Base-by-base conservation (phyloP, 2,113 vertebrate species). In the Urocynchramus pylzowi region DNA sequence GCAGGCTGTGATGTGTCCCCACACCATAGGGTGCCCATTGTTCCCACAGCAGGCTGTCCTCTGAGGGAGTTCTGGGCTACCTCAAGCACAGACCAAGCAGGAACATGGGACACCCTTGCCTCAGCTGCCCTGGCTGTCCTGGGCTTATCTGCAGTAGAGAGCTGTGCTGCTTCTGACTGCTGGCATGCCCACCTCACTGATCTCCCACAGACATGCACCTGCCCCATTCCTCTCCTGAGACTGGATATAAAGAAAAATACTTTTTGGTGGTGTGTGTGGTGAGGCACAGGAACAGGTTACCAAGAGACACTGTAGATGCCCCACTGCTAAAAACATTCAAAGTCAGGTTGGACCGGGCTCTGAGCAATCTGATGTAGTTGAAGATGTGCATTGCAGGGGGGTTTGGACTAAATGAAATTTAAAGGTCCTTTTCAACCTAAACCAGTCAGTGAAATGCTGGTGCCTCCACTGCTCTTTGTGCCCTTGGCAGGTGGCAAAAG, bases 1-100 rank as follows among this genome's bases (percentile, higher is more conserved):
- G 44, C 54, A 74, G 41, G 16, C 33, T 2, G 30, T 16, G 37
- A 42, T 60, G 37, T 60, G n/a, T 31, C 41, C 16, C 7, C 5
- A 39, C 7, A 52, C 11, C 16, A 15, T 0, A 7, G 22, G 6
- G 9, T 56, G 10, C 18, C 23, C 23, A 8, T 65, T 1, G 7
- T 67, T 82, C 6, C 1, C 19, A 37, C 26, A 41, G 41, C 42
- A 78, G 42, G 33, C 35, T 42, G 24, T 56, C 30, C 53, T 78
- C 47, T 39, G 12, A 52, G 41, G 44, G 19, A 37, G 21, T 77
- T 21, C 35, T 65, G 24, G 47, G 42, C 41, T 73, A 11, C 30
- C 53, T 75, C 1, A 13, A 76, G 37, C 49, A 69, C 27, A 60
- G 35, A 41, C 12, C 19, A 24, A n/a, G 70, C 19, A 61, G 64